Evolutionary conservation across 1,140 invertebrate species (phyloP).

Genomic region (Bathynomus jamesi): DNA sequence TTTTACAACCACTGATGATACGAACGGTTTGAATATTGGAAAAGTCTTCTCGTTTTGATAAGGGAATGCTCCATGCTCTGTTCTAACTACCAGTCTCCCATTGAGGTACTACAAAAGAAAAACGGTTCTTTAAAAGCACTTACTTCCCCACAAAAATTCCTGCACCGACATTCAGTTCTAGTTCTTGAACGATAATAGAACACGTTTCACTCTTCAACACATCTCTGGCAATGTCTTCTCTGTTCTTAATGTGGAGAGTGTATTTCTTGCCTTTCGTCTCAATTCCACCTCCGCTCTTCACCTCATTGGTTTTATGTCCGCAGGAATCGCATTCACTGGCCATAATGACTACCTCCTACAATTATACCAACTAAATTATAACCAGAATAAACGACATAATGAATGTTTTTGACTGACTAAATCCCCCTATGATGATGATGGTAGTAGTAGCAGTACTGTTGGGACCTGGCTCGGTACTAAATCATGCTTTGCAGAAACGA

Average conservation of each 20-base stretch:
- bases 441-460: neutral
- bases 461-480: neutral
- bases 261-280: constrained; percentile 73
- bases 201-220: constrained; percentile 94
- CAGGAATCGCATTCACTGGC: constrained; percentile 85
- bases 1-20: too few species aligned
- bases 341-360: constrained; percentile 97
- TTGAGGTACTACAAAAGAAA: too few species aligned
- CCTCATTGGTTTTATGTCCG: constrained; percentile 85
- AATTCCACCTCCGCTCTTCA: constrained; percentile 88
- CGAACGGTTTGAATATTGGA: too few species aligned
- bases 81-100: too few species aligned
- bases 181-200: constrained; percentile 73
- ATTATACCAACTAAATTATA: constrained; percentile 43
- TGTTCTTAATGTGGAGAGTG: constrained; percentile 61
- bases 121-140: too few species aligned
- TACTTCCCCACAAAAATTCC: constrained; percentile 66
- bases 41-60: too few species aligned
- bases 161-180: constrained; percentile 78
- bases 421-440: neutral
- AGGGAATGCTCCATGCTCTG: too few species aligned
- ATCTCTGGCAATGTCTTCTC: constrained; percentile 80
- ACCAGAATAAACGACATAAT: neutral
- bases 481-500: neutral
- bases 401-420: neutral